Evolutionary conservation across 2,113 vertebrate species (phyloP).

Genomic region (Alouatta palliata): DNA sequence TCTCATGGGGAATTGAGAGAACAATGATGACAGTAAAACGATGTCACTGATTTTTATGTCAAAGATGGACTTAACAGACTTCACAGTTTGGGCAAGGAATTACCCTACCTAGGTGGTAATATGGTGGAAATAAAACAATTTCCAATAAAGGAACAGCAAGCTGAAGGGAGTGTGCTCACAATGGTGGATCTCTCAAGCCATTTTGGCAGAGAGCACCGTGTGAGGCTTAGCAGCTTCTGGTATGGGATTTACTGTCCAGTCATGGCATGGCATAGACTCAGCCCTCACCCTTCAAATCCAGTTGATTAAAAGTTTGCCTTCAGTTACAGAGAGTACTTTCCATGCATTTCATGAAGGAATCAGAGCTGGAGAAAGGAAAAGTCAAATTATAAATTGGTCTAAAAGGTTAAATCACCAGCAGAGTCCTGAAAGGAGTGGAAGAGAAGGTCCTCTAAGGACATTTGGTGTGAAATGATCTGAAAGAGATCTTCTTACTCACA

Average conservation of each 20-base stretch:
- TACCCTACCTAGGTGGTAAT: neutral
- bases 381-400: neutral
- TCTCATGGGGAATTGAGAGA: neutral
- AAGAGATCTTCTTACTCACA: conserved; percentile 59
- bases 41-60: neutral
- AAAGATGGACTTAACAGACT: neutral
- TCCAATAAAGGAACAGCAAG: neutral
- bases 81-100: neutral
- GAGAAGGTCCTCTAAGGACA: conserved; percentile 20
- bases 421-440: conserved; percentile 25
- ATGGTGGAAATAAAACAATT: neutral
- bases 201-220: neutral
- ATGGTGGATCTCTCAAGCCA: neutral
- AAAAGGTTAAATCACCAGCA: conserved; percentile 53
- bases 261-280: neutral
- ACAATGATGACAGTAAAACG: neutral
- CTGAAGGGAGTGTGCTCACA: neutral
- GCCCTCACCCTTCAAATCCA: neutral
- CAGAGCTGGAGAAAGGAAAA: conserved; percentile 9
- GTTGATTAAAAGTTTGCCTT: conserved; percentile 25
- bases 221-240: neutral
- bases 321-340: neutral
- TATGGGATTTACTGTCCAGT: neutral
- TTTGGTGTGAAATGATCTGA: conserved; percentile 23
- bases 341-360: neutral